Evolutionary conservation across 2,888 invertebrate genomes (phyloP), one percentile per base, ranked within the genome.

Genomic region (Magallana nippona): DNA sequence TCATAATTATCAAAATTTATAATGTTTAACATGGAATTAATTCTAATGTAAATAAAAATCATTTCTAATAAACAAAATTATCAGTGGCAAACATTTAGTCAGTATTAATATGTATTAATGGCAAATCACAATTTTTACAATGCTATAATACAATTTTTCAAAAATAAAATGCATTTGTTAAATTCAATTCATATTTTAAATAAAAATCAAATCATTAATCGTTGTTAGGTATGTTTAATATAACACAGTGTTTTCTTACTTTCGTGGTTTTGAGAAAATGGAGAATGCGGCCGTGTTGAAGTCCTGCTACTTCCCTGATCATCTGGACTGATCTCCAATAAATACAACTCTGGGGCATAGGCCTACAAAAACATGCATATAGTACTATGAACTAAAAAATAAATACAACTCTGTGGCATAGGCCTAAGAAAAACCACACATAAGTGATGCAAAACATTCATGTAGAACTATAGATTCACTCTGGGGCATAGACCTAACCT

Each of bases 321-420:
- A 81, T 89, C 90, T 55, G 90, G 89, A 3, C 88, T 88, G n/a
- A 90, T 89, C 84, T 93, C 93, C 83, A 93, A 86, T 85, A 93
- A 86, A 89, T 90, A 93, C 81, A 93, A 86, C 19, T n/a, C n/a
- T 44, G 44, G 44, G 44, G 5, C 3, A 44, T 44, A 44, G 44
- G 44, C 44, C 44, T 44, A 44, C 44, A 44, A 44, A 32, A 44
- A 44, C 44, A 44, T 44, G 8, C 44, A 44, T 44, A 44, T 44
- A 44, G 44, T 44, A 44, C 44, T 44, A 44, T 44, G 0, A 44
- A 44, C 44, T 44, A 8, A 44, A 44, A 5, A 44, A 44, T 44
- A 3, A 44, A 44, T 44, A 44, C 44, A 44, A 2, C 3, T 32
- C 32, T 44, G 3, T 3, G 44, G 44, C 5, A 44, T 44, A 44